phyloP scores from a whole-genome alignment of 2,888 invertebrate genomes.

The Meta bourneti region DNA sequence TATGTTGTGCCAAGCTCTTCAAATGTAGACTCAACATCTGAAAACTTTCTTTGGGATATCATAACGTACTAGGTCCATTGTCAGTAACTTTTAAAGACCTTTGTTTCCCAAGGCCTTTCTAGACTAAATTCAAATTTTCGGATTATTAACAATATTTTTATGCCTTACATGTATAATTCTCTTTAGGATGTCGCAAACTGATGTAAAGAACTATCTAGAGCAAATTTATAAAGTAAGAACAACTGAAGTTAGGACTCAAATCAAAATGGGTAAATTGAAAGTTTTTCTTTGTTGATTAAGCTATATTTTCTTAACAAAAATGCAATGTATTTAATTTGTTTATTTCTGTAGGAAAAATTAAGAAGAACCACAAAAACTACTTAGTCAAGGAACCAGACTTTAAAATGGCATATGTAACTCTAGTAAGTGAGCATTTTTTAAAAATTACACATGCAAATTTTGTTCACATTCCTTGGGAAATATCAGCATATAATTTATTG shows the following conservation, averaged over 20 bases:
- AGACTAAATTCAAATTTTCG: no score
- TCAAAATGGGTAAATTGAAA: constrained; percentile 85
- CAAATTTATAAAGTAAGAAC: constrained; percentile 95
- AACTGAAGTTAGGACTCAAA: constrained; percentile 88
- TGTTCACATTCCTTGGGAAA: no score
- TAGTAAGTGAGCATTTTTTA: constrained; percentile 84
- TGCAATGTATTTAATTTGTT: not conserved
- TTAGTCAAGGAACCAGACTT: constrained; percentile 90
- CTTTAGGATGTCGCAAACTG: constrained; percentile 90
- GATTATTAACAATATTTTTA: no score
- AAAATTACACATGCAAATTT: no score
- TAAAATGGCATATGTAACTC: constrained; percentile 88
- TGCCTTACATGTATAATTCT: not conserved
- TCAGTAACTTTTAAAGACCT: no score
- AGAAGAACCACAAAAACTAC: constrained; percentile 85
- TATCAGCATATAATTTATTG: no score
- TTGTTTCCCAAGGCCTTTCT: no score
- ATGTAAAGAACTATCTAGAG: constrained; percentile 95
- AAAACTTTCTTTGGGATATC: no score
- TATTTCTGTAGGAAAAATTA: constrained; percentile 81
- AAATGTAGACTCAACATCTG: no score
- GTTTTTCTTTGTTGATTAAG: not conserved
- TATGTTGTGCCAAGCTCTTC: no score
- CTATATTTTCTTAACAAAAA: not conserved
- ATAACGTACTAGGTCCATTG: no score